Percentiles rank a stretch among this genome's conserved stretches.
Conservation (phyloP, 2,888 invertebrate genomes). For the Baronia brevicornis region DNA sequence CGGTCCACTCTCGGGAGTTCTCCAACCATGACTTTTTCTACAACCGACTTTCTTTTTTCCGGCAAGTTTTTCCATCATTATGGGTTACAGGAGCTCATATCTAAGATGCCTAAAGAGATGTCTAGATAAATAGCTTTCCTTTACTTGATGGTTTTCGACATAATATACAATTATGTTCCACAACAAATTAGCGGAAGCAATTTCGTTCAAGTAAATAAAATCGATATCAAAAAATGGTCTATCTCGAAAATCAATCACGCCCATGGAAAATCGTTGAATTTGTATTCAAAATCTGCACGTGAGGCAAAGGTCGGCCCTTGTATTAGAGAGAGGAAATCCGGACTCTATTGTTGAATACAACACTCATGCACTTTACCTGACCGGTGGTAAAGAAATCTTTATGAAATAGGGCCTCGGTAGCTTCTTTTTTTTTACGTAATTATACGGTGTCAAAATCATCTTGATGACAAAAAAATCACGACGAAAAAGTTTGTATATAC, state of each 20-base stretch:
- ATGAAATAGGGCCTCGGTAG: slow-evolving; percentile 41
- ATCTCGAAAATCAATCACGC: slow-evolving; percentile 73
- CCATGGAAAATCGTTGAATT: slow-evolving; percentile 63
- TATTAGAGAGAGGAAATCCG: slow-evolving; percentile 75
- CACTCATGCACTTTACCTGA: slow-evolving; percentile 69
- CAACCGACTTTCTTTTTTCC: no score
- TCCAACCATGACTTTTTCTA: no score
- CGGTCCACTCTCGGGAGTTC: no score
- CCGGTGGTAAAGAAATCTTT: slow-evolving; percentile 54
- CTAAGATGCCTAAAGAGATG: no score
- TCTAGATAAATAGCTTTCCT: no score
- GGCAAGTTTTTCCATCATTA: no score
- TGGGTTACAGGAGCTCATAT: no score
- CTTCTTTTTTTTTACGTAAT: slow-evolving; percentile 54
- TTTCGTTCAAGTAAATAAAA: slow-evolving; percentile 40
- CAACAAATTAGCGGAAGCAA: slow-evolving; percentile 34
- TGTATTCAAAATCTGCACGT: slow-evolving; percentile 69
- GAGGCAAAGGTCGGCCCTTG: slow-evolving; percentile 64
- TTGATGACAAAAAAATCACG: slow-evolving; percentile 28
- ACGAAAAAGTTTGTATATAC: slow-evolving; percentile 28
- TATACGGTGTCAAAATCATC: slow-evolving; percentile 48
- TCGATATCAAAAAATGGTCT: slow-evolving; percentile 46
- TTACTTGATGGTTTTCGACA: slow-evolving; percentile 11
- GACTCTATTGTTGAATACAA: slow-evolving; percentile 62
- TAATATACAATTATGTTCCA: slow-evolving; percentile 22